Evolutionary conservation across 2,888 invertebrate species (phyloP).

Genomic region (Mylabris sibirica): DNA sequence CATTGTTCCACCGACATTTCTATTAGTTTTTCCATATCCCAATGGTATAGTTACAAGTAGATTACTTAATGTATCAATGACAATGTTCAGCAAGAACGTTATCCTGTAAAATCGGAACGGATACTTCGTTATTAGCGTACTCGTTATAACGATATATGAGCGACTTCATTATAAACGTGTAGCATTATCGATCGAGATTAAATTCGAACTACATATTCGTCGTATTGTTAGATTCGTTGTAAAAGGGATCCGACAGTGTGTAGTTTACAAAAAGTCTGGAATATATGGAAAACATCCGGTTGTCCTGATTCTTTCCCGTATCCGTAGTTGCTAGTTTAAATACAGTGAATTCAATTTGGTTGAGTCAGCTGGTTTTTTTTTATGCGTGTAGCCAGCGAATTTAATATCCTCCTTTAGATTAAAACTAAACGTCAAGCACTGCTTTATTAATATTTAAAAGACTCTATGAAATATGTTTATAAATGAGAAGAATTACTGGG

Average conservation of each 20-base stretch:
- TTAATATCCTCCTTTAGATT: not conserved
- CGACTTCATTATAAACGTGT: no score
- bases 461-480: not conserved
- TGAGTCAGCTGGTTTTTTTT: not conserved
- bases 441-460: not conserved
- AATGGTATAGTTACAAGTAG: slow-evolving; percentile 19
- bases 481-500: not conserved
- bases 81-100: slow-evolving; percentile 19
- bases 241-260: not conserved
- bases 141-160: no score
- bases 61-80: slow-evolving; percentile 29
- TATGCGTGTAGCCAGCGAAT: not conserved
- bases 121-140: not conserved
- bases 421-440: not conserved
- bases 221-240: no score
- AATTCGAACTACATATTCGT: no score
- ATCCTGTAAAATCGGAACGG: slow-evolving; percentile 4
- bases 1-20: slow-evolving; percentile 21
- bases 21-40: slow-evolving; percentile 29
- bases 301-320: not conserved
- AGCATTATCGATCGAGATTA: no score
- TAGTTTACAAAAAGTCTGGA: not conserved
- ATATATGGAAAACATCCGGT: slow-evolving; percentile 2
- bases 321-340: slow-evolving; percentile 1
- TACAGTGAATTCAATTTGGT: not conserved